A percentile compares a stretch with the other conserved stretches of the same genome.
Conservation (phyloP, 2,888 invertebrate species). For the Agrochola litura region DNA sequence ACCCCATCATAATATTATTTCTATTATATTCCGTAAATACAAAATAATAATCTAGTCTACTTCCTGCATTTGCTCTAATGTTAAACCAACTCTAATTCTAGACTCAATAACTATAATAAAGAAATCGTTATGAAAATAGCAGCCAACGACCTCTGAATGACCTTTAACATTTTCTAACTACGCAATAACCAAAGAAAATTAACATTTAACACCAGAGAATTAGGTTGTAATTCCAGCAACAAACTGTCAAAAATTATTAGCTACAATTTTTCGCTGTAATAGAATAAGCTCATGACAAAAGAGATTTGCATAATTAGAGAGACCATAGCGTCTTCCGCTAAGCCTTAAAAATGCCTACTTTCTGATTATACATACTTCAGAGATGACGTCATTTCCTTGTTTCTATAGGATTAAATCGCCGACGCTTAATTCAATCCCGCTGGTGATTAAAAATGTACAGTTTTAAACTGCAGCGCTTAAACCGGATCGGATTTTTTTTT, state of each 20-base stretch:
- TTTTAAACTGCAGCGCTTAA: slow-evolving; percentile 29
- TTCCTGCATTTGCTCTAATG: slow-evolving; percentile 11
- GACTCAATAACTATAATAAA: slow-evolving; percentile 39
- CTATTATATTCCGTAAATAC: neutral
- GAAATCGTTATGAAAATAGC: slow-evolving; percentile 42
- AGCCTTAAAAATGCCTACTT: slow-evolving; percentile 56
- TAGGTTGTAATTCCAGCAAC: slow-evolving; percentile 45
- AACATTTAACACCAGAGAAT: slow-evolving; percentile 49
- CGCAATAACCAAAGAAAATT: slow-evolving; percentile 48
- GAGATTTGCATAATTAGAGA: slow-evolving; percentile 75
- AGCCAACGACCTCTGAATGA: slow-evolving; percentile 51
- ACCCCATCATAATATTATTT: neutral
- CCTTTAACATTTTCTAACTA: slow-evolving; percentile 46
- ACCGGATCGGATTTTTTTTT: slow-evolving; percentile 3
- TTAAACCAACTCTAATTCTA: slow-evolving; percentile 35
- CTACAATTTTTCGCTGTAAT: slow-evolving; percentile 67
- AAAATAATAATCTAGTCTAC: slow-evolving; percentile 36
- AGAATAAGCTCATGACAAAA: slow-evolving; percentile 72
- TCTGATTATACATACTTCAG: slow-evolving; percentile 54
- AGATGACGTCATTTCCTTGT: slow-evolving; percentile 33
- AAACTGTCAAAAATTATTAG: slow-evolving; percentile 55
- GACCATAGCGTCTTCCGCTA: slow-evolving; percentile 65
- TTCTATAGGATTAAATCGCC: slow-evolving; percentile 38
- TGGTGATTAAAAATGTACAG: slow-evolving; percentile 42
- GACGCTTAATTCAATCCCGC: slow-evolving; percentile 29